Base-by-base conservation (phyloP, 2,888 invertebrate genomes). In the Erynnis tages region DNA sequence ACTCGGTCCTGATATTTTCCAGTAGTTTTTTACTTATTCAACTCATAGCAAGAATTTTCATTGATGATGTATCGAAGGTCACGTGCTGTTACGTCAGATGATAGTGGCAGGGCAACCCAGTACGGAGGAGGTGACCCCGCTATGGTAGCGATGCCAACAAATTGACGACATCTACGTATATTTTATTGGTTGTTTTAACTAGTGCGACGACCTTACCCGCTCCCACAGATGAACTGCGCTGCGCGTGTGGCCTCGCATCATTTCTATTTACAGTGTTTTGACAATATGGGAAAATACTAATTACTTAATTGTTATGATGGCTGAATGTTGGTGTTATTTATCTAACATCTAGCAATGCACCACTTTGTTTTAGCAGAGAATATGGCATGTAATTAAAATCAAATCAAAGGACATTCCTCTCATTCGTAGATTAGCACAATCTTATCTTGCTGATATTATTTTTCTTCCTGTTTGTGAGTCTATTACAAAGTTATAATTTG, bases 101-200 rank as follows among this genome's bases (percentile, higher is more conserved):
- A 53, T 52, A 54, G 43, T 45, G 40, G 37, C 67, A 65, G 73
- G 71, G 62, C 71, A 72, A 60, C 69, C 71, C 71, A 67, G 61
- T 58, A 59, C 10, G 21, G 21, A 21, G 66, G 79, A 80, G 82
- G 81, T 82, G 84, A 84, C 81, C 80, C 79, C 74, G 71, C 73
- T 65, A 77, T 74, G 75, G 76, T 55, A 66, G 61, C 73, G 83
- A 76, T 84, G 87, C 88, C 86, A 88, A 86, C 74, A 73, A 76
- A 85, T 87, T 88, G 88, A 88, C 88, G 87, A 82, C 88, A 88
- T 88, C 88, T n/a, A n/a, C 88, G 86, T 88, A 85, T 88, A n/a
- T 87, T 88, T 82, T 85, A 87, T 84, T 84, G 78, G 76, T 76
- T 74, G 73, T 75, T 65, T 71, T 73, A 76, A 73, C 68, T 84